Evolutionary conservation across 2,113 vertebrate genomes (phyloP), one percentile per base, ranked within the genome.

Genomic region (Gymnarchus niloticus): DNA sequence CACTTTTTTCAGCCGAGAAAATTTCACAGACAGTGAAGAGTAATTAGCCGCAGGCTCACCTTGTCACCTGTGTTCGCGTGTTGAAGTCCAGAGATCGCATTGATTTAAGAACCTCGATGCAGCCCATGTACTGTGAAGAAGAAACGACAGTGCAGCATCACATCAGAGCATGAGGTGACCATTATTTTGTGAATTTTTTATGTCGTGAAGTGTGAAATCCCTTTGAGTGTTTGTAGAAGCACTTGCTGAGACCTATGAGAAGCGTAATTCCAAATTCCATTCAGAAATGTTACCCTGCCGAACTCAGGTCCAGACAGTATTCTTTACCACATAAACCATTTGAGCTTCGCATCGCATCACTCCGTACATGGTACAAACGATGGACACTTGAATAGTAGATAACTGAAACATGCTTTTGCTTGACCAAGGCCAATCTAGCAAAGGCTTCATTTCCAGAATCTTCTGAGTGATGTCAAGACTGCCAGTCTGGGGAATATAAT

Each of bases 51-150:
- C 76, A 4, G 14, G 41, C 41, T 85, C 95, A 99, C 98, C 97
- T 98, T 81, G 98, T 99, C 90, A 99, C 97, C 90, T 98, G 98
- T 1, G 98, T 99, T 59, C 98, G 93, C 0, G 97, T 99, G 92
- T 94, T 98, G 91, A 99, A 99, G 90, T 99, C 97, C 78, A 99
- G 92, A 17, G 98, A 98, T 25, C 98, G 95, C 98, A 99, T 99
- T 19, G 98, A 99, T 65, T 97, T 97, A 65, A 97, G 90, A 65
- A 99, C 97, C 90, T 99, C 97, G 0, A 99, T 99, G 90, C 98
- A 99, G 85, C 98, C 98, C 97, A 99, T 98, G 92, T 99, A 99
- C 97, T 99, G 90, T 0, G 87, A 86, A 84, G 73, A 88, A 77
- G 83, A 12, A 86, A 17, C 84, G 0, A 48, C 81, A 52, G 73